Conservation (phyloP, 2,888 invertebrate species). For the Tenodera sinensis region DNA sequence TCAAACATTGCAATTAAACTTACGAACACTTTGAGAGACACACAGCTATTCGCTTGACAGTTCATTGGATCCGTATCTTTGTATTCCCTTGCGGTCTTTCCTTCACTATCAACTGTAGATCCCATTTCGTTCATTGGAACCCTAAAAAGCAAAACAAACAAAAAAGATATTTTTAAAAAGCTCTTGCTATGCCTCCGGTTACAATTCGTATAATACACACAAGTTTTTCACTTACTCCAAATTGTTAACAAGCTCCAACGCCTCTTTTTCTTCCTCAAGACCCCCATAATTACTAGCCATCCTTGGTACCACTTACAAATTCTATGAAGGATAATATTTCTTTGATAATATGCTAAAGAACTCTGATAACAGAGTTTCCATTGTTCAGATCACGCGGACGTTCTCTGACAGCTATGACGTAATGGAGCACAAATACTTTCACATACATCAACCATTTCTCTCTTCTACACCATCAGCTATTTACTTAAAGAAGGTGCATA, state of each 20-base stretch:
- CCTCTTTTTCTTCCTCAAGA: background rate
- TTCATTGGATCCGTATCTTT: background rate
- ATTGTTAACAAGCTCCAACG: background rate
- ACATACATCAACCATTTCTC: too few species aligned
- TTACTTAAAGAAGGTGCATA: too few species aligned
- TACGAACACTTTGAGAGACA: background rate
- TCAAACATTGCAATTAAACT: background rate
- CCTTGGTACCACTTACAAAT: background rate
- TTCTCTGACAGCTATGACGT: too few species aligned
- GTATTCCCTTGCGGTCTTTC: background rate
- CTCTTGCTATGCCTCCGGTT: too few species aligned
- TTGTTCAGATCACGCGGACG: too few species aligned
- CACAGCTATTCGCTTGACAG: background rate
- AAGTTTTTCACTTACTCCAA: background rate
- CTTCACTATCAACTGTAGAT: background rate
- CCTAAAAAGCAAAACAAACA: background rate
- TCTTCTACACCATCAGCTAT: too few species aligned
- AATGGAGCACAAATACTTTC: too few species aligned
- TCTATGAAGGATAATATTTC: background rate
- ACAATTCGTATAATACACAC: too few species aligned
- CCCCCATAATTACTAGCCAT: background rate
- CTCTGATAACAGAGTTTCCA: too few species aligned
- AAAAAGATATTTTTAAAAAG: background rate
- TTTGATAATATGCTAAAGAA: too few species aligned
- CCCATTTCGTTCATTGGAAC: background rate